phyloP scores from a whole-genome alignment of 2,113 vertebrate species.

The Cebidichthys violaceus region DNA sequence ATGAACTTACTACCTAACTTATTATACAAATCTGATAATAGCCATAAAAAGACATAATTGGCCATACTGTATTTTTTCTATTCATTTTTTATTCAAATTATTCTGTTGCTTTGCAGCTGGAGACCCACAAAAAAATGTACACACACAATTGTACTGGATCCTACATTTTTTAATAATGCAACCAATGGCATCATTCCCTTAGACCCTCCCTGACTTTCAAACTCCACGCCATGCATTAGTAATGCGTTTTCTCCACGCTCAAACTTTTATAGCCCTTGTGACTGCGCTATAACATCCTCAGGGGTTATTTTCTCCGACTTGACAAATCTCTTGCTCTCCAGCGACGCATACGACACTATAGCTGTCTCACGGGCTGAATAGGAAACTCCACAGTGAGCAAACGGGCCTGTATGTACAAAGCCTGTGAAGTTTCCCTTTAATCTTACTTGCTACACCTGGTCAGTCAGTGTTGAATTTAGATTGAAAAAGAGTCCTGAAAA shows the following conservation, averaged over 20 bases:
- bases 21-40: not conserved
- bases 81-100: not conserved
- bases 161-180: not conserved
- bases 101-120: not conserved
- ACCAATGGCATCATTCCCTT: not conserved
- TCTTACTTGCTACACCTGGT: not conserved
- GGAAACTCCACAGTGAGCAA: not conserved
- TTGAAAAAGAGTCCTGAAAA: not conserved
- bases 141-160: not conserved
- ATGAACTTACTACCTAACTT: not conserved
- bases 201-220: not conserved
- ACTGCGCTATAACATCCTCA: not conserved
- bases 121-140: not conserved
- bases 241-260: not conserved
- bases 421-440: not conserved
- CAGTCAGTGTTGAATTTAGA: constrained; percentile 9
- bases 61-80: not conserved
- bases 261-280: not conserved
- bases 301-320: not conserved
- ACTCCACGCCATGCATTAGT: not conserved
- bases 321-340: not conserved
- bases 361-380: not conserved
- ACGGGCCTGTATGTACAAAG: not conserved
- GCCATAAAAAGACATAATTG: not conserved
- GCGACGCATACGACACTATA: not conserved